Evolutionary conservation across 92 coral and sea anemone species (phyloP), one percentile per base, ranked within the genome.

Genomic region (Umimayanthus chanpuru): DNA sequence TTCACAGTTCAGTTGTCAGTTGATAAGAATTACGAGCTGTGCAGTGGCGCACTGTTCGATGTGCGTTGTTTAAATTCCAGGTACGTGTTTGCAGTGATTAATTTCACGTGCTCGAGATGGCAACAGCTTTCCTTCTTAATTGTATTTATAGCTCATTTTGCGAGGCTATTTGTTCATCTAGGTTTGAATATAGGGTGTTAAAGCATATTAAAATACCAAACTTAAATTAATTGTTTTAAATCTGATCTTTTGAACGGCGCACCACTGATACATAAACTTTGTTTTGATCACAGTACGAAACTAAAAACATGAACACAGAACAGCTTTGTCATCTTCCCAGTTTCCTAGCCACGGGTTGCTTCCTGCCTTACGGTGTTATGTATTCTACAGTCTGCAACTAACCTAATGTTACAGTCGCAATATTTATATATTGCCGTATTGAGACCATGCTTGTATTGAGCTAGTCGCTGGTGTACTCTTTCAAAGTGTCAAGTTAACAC

Each of bases 121-220:
- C 87, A 83, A 72, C 77, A 75, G 87, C 79, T 83, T 70, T 40
- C 86, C 76, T 38, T 81, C 53, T 65, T 44, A 82, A 43, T 66
- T 68, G 77, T 71, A 70, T 70, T 82, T 28, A 79, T 28, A n/a
- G 67, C 41, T n/a, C 65, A 40, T 47, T 83, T 43, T 68, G 32
- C 36, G 64, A 70, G 25, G 29, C 58, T 81, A 36, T 81, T 81
- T 66, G 86, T 65, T 81, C 76, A 66, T 81, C 25, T 65, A 29
- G 64, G 56, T 7, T 21, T 40, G 53, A 39, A 23, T 50, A 18
- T 49, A 65, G 32, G 15, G 25, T 73, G 39, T 5, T 68, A 32
- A 49, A 70, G 40, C 26, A 5, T 28, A 55, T 32, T 79, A 16
- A 79, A 36, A 40, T 9, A 40, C 80, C 55, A 41, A 76, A 40